Evolutionary conservation across 2,797 vertebrate genomes (phyloP).

Genomic region (Typhlichthys subterraneus): DNA sequence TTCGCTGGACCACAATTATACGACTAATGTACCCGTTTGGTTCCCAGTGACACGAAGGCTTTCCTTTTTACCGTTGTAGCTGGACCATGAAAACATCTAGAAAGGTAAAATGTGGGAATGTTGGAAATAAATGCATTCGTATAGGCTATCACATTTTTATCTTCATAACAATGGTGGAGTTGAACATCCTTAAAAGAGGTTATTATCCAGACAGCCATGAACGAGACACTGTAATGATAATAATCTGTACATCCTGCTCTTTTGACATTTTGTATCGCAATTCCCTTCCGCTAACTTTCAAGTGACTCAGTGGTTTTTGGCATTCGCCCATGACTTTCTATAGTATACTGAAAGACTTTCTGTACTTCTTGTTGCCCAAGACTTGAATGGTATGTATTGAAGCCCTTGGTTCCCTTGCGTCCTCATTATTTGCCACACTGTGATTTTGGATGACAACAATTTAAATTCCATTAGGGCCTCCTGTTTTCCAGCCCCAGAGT

Average conservation of each 20-base stretch:
- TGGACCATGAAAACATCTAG: conserved; percentile 12
- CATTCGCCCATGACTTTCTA: neutral
- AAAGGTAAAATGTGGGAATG: conserved; percentile 10
- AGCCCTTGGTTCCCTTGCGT: conserved; percentile 27
- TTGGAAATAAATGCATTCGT: conserved; percentile 23
- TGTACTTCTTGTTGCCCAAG: neutral
- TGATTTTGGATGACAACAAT: conserved; percentile 63
- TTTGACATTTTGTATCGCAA: too few relatives aligned
- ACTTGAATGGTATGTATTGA: conserved; percentile 23
- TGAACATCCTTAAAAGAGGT: conserved; percentile 9
- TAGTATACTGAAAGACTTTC: neutral
- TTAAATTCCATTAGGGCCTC: conserved; percentile 58
- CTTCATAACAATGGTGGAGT: conserved; percentile 25
- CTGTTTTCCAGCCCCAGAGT: conserved; percentile 39
- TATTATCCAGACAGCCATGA: conserved; percentile 33
- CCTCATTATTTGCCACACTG: conserved; percentile 54
- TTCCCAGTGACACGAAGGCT: conserved; percentile 27
- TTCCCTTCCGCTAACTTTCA: too few relatives aligned
- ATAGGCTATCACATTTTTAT: conserved; percentile 13
- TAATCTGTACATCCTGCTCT: conserved; percentile 3
- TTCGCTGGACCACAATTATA: conserved; percentile 54
- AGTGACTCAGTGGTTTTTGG: conserved; percentile 1
- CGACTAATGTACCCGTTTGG: conserved; percentile 43
- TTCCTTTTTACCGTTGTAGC: conserved; percentile 29
- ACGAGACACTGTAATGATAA: conserved; percentile 37